Percentiles rank a stretch among this genome's conserved stretches.
Evolutionary conservation across 1,140 invertebrate genomes (phyloP).

Genomic region (Lineus longissimus): DNA sequence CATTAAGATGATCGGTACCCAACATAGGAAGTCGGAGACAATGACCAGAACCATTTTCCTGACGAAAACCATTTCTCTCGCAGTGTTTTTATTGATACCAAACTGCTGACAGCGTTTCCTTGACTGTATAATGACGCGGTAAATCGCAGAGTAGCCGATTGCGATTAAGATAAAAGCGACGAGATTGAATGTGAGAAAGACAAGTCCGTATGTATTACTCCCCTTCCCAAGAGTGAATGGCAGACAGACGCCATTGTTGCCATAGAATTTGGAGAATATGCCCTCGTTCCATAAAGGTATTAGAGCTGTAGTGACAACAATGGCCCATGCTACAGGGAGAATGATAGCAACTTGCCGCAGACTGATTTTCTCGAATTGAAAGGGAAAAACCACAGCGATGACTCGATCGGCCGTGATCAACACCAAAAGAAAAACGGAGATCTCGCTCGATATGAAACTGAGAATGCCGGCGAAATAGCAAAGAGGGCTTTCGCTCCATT

Average conservation of each 20-base stretch:
- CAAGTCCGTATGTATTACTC: not conserved
- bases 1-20: not conserved
- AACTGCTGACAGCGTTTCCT: not conserved
- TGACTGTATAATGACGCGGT: not conserved
- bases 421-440: not conserved
- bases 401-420: not conserved
- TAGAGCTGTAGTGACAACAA: not conserved
- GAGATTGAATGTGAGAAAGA: not conserved
- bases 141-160: not conserved
- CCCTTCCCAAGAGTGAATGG: not conserved
- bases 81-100: not conserved
- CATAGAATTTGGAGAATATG: not conserved
- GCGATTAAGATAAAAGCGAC: not conserved
- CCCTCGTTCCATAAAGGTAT: not conserved
- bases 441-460: conserved; percentile 12
- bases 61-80: not conserved
- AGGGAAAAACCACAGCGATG: not conserved
- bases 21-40: not conserved
- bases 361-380: not conserved
- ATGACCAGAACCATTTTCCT: not conserved
- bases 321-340: not conserved
- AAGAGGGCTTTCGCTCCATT: not conserved
- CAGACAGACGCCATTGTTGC: not conserved
- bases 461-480: not conserved
- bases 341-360: not conserved